Percentiles rank a stretch among this genome's conserved stretches.
Evolutionary conservation across 1,140 invertebrate genomes (phyloP).

Genomic region (Ceratitis capitata): DNA sequence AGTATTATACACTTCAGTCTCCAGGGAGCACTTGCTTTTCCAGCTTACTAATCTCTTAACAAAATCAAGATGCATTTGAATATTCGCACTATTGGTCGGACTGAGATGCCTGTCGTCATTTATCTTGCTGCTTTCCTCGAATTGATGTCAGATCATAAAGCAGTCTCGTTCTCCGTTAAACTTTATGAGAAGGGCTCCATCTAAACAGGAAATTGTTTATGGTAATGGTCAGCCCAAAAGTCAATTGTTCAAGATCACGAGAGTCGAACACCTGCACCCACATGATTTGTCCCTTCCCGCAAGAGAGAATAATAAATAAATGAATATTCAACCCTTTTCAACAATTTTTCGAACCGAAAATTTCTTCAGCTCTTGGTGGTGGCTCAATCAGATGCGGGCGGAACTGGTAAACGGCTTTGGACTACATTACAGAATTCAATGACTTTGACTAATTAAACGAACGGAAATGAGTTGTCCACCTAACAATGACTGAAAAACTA

Average conservation of each 20-base stretch:
- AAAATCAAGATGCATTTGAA: too few relatives aligned
- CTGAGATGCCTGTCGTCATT: too few relatives aligned
- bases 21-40: too few relatives aligned
- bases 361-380: neutral
- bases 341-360: neutral
- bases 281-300: constrained; percentile 34
- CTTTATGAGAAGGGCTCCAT: too few relatives aligned
- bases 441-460: constrained; percentile 10
- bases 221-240: neutral
- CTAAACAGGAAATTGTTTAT: neutral
- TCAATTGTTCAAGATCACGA: too few relatives aligned
- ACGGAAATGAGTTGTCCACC: constrained; percentile 18
- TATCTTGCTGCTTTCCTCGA: too few relatives aligned
- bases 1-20: too few relatives aligned
- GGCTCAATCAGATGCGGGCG: neutral
- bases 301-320: too few relatives aligned
- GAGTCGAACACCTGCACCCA: constrained; percentile 40
- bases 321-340: neutral
- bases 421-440: neutral
- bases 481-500: neutral
- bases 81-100: too few relatives aligned
- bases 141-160: too few relatives aligned
- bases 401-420: neutral
- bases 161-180: too few relatives aligned
- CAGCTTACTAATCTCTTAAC: too few relatives aligned